These are phyloP conservation scores for Dendrophyllia cribrosa DNA, from an alignment of 64 coral and sea anemone species.

Conservation along the genomic window DNA sequence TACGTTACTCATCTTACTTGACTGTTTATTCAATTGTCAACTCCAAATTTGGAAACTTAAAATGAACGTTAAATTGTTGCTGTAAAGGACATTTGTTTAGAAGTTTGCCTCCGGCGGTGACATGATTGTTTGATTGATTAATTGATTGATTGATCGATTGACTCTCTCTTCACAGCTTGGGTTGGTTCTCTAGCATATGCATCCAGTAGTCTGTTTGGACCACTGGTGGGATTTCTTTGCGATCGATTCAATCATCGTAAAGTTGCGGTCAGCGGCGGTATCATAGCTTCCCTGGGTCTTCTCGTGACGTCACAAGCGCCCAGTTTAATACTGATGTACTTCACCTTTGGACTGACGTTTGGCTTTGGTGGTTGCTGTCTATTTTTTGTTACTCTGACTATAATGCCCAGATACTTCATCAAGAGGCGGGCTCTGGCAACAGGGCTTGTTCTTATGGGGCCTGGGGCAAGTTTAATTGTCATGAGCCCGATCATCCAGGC, in stretches of 20 bases:
- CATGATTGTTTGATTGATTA: background rate
- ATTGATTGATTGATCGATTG: background rate
- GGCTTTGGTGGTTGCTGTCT: conserved; percentile 55
- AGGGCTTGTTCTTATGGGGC: conserved; percentile 15
- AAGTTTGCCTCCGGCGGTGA: background rate
- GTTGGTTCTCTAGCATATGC: conserved; percentile 60
- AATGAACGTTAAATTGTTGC: no score
- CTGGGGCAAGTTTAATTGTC: background rate
- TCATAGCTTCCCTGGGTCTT: conserved; percentile 40
- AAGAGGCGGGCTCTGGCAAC: conserved; percentile 52
- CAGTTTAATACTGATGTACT: conserved; percentile 53
- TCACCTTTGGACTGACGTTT: conserved; percentile 55
- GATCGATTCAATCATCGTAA: conserved; percentile 43
- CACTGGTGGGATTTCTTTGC: conserved; percentile 53
- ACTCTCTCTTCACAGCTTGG: conserved; percentile 47
- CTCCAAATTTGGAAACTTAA: no score
- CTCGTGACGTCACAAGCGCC: conserved; percentile 57
- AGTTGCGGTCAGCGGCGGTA: conserved; percentile 8
- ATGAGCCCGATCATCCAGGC: conserved; percentile 49
- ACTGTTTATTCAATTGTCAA: no score
- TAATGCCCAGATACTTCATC: conserved; percentile 25
- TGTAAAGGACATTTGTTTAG: no score
- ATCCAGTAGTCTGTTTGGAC: conserved; percentile 21
- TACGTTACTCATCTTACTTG: no score
- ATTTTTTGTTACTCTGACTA: conserved; percentile 24